phyloP scores from a whole-genome alignment of 1,140 invertebrate species.

The Atopsyche davidsoni region DNA sequence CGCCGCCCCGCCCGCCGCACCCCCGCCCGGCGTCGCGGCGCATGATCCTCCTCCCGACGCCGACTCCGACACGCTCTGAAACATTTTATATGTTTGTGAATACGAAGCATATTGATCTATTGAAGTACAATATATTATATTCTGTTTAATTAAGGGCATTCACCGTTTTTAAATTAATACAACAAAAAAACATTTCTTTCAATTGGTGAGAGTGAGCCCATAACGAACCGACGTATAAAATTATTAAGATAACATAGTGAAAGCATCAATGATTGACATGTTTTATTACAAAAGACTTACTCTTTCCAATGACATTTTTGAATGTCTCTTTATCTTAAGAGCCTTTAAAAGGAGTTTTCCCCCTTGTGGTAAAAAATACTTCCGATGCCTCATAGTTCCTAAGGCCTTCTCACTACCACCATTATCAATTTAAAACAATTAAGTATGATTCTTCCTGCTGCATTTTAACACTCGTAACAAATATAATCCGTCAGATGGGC shows the following conservation, averaged over 20 bases:
- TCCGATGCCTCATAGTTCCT: not conserved
- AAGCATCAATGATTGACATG: too few species aligned
- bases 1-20: constrained; percentile 32
- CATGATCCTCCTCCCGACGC: constrained; percentile 29
- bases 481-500: too few species aligned
- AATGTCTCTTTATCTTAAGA: not conserved
- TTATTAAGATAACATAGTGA: not conserved
- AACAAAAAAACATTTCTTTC: not conserved
- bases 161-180: too few species aligned
- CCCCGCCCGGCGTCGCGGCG: constrained; percentile 31
- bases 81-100: not conserved
- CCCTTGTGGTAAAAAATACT: not conserved
- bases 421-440: not conserved
- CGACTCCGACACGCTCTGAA: constrained; percentile 47
- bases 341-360: not conserved
- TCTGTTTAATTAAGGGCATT: too few species aligned
- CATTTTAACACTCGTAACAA: too few species aligned
- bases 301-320: too few species aligned
- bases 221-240: not conserved
- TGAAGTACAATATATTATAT: too few species aligned
- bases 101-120: not conserved
- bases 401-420: too few species aligned
- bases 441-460: too few species aligned
- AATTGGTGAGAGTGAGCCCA: too few species aligned
- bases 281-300: too few species aligned